Conservation (phyloP, 2,113 vertebrate genomes). For the Psammodynastes pulverulentus region DNA sequence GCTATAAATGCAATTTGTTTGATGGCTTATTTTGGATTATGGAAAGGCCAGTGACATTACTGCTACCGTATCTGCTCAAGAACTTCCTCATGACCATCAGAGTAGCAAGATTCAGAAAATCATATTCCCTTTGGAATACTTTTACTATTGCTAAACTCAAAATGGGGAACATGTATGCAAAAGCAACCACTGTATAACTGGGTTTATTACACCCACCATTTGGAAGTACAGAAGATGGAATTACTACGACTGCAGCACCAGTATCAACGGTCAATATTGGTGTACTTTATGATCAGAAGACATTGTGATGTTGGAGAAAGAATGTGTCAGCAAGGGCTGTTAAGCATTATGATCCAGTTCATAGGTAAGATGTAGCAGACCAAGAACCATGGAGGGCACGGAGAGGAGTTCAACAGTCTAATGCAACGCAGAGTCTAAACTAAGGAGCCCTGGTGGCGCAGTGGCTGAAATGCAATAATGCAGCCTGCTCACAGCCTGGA, state of each 20-base stretch:
- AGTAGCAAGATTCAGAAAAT: background rate
- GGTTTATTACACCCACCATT: background rate
- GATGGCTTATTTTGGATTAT: background rate
- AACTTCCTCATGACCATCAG: background rate
- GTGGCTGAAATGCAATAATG: background rate
- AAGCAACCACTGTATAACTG: background rate
- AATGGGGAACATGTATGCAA: background rate
- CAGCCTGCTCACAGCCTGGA: background rate
- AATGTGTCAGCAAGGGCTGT: background rate
- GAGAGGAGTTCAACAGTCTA: background rate
- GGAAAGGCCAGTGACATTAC: background rate
- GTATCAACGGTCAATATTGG: background rate
- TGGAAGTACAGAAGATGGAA: background rate
- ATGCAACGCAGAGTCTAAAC: background rate
- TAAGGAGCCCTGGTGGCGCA: background rate
- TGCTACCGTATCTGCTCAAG: background rate
- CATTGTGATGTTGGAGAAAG: background rate
- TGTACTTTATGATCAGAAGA: background rate
- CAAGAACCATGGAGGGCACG: too few species aligned
- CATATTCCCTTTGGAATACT: background rate
- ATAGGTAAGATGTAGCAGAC: too few species aligned
- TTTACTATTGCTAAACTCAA: background rate
- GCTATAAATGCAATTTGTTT: background rate
- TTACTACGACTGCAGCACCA: background rate
- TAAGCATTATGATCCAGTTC: background rate